phyloP scores from a whole-genome alignment of 1,140 invertebrate genomes.

The Brachystomella parvula region DNA sequence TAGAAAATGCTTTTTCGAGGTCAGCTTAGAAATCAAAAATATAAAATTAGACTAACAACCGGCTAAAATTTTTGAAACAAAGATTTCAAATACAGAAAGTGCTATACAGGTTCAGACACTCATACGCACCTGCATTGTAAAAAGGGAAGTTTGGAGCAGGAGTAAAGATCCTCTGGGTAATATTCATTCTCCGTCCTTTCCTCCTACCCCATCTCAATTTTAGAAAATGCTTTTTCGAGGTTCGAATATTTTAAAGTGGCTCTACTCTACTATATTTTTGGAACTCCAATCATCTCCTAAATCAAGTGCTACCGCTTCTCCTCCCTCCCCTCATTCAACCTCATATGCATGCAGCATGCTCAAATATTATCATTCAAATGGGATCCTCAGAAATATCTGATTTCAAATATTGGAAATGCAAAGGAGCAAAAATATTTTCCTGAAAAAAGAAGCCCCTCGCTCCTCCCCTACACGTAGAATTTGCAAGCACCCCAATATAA shows the following conservation, averaged over 20 bases:
- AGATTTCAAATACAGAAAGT: too few species aligned
- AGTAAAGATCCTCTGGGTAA: too few species aligned
- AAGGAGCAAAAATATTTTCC: conserved; percentile 4
- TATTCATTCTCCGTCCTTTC: not conserved
- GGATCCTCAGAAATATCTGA: not conserved
- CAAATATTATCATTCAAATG: not conserved
- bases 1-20: not conserved
- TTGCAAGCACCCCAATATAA: not conserved
- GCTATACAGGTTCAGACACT: too few species aligned
- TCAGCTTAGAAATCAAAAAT: not conserved
- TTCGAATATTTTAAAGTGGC: conserved; percentile 5
- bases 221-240: not conserved
- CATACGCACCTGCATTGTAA: too few species aligned
- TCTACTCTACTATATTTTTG: too few species aligned
- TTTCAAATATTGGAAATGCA: not conserved
- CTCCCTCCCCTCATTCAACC: not conserved
- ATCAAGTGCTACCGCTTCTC: not conserved
- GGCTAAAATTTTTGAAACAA: too few species aligned
- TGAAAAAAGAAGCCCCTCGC: too few species aligned
- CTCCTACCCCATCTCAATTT: not conserved
- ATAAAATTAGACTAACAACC: not conserved
- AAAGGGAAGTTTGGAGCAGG: too few species aligned
- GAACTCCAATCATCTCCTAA: not conserved
- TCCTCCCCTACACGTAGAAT: too few species aligned
- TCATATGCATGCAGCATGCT: conserved; percentile 7